These are phyloP conservation scores for Syrmaticus mikado DNA, from an alignment of 2,113 vertebrate genomes.

Conservation along the genomic window DNA sequence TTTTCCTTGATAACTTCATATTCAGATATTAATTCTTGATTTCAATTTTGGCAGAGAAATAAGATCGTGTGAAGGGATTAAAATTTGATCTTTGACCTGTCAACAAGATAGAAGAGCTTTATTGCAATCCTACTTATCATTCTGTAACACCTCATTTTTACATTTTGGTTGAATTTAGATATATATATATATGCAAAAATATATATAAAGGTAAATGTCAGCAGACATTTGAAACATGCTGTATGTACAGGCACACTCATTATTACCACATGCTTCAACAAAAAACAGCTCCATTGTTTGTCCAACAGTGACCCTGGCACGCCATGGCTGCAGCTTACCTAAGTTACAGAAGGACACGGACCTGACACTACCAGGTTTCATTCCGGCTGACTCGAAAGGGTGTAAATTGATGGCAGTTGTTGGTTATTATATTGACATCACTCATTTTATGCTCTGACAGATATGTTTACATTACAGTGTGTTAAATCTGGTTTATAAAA, in stretches of 20 bases:
- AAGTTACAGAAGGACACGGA: neutral
- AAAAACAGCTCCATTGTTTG: neutral
- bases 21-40: neutral
- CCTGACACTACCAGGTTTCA: neutral
- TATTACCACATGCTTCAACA: neutral
- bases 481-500: neutral
- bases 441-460: neutral
- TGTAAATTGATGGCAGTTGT: neutral
- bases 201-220: neutral
- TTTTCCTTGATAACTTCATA: neutral
- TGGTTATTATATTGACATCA: neutral
- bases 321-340: neutral
- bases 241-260: neutral
- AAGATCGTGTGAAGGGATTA: neutral
- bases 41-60: neutral
- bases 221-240: neutral
- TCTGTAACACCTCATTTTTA: neutral
- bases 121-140: neutral
- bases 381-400: neutral
- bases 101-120: neutral
- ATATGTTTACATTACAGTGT: neutral
- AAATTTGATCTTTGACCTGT: neutral
- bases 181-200: neutral
- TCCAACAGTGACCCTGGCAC: neutral
- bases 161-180: neutral